Evolutionary conservation across 2,888 invertebrate genomes (phyloP), one percentile per base, ranked within the genome.

Genomic region (Ganaspis brasiliensis): DNA sequence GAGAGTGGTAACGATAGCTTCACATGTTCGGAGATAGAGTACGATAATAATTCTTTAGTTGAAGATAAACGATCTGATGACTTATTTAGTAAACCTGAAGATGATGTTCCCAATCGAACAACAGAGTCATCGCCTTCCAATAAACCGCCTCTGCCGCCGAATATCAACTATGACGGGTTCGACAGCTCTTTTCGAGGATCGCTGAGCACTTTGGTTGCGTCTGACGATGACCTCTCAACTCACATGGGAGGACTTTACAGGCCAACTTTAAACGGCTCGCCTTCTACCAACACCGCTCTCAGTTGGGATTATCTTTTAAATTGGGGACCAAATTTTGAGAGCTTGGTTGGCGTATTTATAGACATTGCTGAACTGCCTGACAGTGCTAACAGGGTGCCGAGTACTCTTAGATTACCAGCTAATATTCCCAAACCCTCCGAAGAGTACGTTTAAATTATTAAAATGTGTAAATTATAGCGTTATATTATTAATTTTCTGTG

Each of bases 21-120:
- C 92, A 99, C 98, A 12, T 99, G 98, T 92, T 98, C 98, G 0
- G 98, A 98, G 93, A 98, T 98, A 89, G 99, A 99, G 91, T 98
- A 98, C 90, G 98, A 98, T 88, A 97, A 98, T 89, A 96, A 97
- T 87, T 96, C 96, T 87, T 92, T 97, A 80, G 95, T 94, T 74
- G 96, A 96, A 16, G 96, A 96, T 88, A 96, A 97, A 88, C 93
- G 94, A 79, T 93, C 93, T 61, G 94, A 94, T 84, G 93, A 94
- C 87, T 92, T 93, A 74, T 94, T 94, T 85, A 93, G 93, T 40
- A 93, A 94, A 84, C 90, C 90, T 24, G 93, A 94, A 76, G 95
- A 94, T 84, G 84, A 89, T 55, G 85, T 87, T n/a, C 81, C 85
- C 0, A 83, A 85, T 19, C 83, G 94, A 91, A 80, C 92, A 92